phyloP scores from a whole-genome alignment of 2,797 vertebrate species.

The Etheostoma nigrum region DNA sequence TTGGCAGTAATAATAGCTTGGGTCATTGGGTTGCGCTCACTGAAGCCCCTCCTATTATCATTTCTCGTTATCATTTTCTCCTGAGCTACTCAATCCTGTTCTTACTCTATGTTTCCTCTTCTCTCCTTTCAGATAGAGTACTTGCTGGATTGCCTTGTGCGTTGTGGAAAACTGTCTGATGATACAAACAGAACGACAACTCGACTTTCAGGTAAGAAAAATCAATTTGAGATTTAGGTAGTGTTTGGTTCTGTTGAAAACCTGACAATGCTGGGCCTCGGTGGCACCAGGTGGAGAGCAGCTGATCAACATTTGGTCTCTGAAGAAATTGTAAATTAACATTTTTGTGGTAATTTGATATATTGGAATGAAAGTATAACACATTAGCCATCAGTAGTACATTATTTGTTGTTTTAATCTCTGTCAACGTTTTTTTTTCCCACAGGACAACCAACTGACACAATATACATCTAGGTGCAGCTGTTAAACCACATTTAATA shows the following conservation, averaged over 20 bases:
- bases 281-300: no score
- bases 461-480: neutral
- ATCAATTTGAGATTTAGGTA: neutral
- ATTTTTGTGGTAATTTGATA: slow-evolving; percentile 1
- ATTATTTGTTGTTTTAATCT: neutral
- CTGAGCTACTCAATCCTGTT: neutral
- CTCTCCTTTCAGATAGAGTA: neutral
- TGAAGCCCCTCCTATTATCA: neutral
- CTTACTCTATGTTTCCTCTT: neutral
- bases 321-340: neutral
- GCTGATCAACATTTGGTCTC: neutral
- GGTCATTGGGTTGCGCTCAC: neutral
- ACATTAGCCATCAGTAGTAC: neutral
- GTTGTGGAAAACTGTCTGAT: neutral
- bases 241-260: neutral
- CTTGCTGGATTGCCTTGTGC: neutral
- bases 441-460: slow-evolving; percentile 1
- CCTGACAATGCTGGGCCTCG: no score
- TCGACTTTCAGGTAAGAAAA: slow-evolving; percentile 30
- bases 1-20: neutral
- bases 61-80: neutral
- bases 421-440: neutral
- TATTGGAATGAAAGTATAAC: neutral
- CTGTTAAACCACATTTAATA: neutral
- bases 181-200: slow-evolving; percentile 6